These are phyloP conservation scores for Orthosia incerta DNA, from an alignment of 2,888 invertebrate genomes.

Conservation along the genomic window DNA sequence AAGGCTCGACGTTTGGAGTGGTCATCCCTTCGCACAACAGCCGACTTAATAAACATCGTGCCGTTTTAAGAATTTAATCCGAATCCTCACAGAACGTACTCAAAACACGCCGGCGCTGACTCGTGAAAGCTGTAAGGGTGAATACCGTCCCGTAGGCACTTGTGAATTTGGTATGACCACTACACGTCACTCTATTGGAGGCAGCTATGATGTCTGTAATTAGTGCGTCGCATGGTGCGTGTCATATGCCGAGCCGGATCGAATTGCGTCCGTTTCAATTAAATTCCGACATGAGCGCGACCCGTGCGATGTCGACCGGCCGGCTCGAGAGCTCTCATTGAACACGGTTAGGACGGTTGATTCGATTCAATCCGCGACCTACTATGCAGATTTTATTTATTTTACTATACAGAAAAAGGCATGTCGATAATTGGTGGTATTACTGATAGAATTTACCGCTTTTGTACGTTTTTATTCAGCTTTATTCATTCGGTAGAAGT, in stretches of 20 bases:
- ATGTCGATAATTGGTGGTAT: conserved; percentile 38
- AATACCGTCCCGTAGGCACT: conserved; percentile 68
- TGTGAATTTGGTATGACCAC: conserved; percentile 74
- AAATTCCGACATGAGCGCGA: conserved; percentile 80
- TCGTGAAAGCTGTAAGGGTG: conserved; percentile 49
- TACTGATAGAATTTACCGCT: conserved; percentile 21
- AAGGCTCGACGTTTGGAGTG: conserved; percentile 50
- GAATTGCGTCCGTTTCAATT: conserved; percentile 85
- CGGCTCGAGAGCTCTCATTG: conserved; percentile 78
- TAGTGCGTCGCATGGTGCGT: conserved; percentile 76
- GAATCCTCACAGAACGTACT: conserved; percentile 26
- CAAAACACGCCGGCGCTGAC: conserved; percentile 18
- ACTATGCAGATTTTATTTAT: conserved; percentile 64
- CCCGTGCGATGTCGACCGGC: conserved; percentile 68
- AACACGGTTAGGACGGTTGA: conserved; percentile 67
- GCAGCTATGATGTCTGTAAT: conserved; percentile 81
- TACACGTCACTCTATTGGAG: conserved; percentile 80
- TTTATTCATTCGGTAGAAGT: conserved; percentile 13
- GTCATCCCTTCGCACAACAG: conserved; percentile 53
- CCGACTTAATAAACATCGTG: conserved; percentile 50
- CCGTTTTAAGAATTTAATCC: conserved; percentile 59
- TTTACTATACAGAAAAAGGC: conserved; percentile 36
- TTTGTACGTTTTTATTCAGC: conserved; percentile 15
- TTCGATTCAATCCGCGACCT: conserved; percentile 63
- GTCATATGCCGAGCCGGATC: conserved; percentile 76